These are phyloP conservation scores for Cercocebus atys DNA, from an alignment of 2,113 vertebrate genomes.

Conservation along the genomic window DNA sequence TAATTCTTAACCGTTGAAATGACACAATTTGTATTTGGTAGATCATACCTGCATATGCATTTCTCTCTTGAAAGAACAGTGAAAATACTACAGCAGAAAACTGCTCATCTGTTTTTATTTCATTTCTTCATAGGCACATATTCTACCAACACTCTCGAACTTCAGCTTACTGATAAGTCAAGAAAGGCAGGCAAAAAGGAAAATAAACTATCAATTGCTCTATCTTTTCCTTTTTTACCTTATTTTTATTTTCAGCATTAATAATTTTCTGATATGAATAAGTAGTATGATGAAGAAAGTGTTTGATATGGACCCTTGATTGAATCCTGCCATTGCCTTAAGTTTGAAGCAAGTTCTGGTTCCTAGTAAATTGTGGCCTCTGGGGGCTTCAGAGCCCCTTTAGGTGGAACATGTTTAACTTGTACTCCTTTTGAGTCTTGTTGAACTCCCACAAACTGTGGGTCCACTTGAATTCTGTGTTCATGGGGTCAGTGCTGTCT, in stretches of 20 bases:
- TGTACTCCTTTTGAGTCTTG: not conserved
- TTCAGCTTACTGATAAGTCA: not conserved
- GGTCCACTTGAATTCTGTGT: not conserved
- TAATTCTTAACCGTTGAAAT: not conserved
- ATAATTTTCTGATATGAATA: not conserved
- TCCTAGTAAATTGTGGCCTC: too few species aligned
- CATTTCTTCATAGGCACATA: not conserved
- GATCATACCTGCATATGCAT: not conserved
- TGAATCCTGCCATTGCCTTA: not conserved
- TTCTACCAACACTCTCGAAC: not conserved
- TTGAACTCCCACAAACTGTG: not conserved
- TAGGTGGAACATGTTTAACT: not conserved
- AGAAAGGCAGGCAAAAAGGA: not conserved
- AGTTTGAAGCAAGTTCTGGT: not conserved
- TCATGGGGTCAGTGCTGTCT: not conserved
- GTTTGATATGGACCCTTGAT: accelerated
- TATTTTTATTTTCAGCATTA: not conserved
- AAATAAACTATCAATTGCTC: not conserved
- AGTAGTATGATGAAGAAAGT: not conserved
- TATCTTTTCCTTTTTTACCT: not conserved
- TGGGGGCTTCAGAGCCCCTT: not conserved
- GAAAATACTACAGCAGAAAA: not conserved
- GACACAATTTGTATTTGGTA: not conserved
- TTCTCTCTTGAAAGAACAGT: not conserved
- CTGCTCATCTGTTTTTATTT: not conserved